Base-by-base conservation (phyloP, 2,113 vertebrate species). In the Herpailurus yagouaroundi region DNA sequence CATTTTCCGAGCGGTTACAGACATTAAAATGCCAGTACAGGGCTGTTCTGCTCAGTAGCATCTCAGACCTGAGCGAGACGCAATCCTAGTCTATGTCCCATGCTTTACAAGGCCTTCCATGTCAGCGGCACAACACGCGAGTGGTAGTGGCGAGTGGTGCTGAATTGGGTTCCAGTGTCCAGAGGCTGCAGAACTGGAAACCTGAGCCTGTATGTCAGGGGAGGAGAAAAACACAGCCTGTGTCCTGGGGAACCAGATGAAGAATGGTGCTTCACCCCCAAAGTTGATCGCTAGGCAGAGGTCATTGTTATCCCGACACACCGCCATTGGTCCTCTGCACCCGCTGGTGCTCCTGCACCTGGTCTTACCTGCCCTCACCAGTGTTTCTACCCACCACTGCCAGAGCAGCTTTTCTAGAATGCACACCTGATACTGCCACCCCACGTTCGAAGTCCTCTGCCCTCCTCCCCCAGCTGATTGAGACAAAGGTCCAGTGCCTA, bases 271-370 rank as follows among this genome's bases (percentile, higher is more conserved):
- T 29, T 63, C 6, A 12, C 45, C 52, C 50, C 45, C 5, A 7
- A 9, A 41, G 33, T 19, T 15, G 36, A 25, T 1, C 0, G 36
- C n/a, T 36, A 38, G 12, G 27, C 27, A 25, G 57, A 45, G 7
- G 2, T n/a, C 14, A 1, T 45, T 9, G 0, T 52, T 2, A 3
- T 3, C n/a, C 38, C 10, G 1, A 1, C 25, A 11, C 0, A 8
- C 69, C 15, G 1, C 11, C 68, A 1, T 64, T 21, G 29, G 29
- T 41, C 36, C 64, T 57, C 16, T 29, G 19, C 7, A 6, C 88
- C 29, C 76, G 27, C 8, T 3, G 41, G 50, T 23, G 5, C 11
- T 3, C n/a, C 18, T 69, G 13, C 8, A 19, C 41, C 23, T 82
- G 27, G 41, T 31, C 63, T 29, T 84, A 13, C 33, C 50, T 66